Conservation (phyloP, 2,113 vertebrate genomes). For the Charadrius vociferus region DNA sequence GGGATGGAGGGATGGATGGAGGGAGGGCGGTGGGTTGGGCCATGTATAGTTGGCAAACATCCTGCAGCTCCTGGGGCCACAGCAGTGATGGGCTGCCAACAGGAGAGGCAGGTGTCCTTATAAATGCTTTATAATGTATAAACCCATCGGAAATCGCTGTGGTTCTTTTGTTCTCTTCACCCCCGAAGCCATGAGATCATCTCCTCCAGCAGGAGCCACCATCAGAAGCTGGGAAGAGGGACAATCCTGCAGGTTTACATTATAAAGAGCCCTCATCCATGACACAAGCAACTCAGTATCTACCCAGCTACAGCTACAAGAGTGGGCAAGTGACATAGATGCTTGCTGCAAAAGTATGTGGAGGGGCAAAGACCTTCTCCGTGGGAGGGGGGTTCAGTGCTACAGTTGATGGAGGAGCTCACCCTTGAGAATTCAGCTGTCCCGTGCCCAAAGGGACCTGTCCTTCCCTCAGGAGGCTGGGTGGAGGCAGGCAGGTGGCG, state of each 20-base stretch:
- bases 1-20: not conserved
- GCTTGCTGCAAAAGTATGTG: not conserved
- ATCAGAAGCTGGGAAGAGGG: rapidly evolving
- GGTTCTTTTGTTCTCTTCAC: not conserved
- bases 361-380: not conserved
- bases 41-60: not conserved
- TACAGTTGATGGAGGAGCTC: not conserved
- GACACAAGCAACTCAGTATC: not conserved
- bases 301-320: not conserved
- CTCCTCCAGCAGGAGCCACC: not conserved
- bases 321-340: not conserved
- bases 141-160: not conserved
- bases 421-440: conserved; percentile 21
- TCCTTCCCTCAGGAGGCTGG: not conserved
- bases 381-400: not conserved
- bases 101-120: conserved; percentile 3
- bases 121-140: conserved; percentile 47
- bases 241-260: not conserved
- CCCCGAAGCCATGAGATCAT: not conserved
- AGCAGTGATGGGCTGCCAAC: not conserved
- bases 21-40: not conserved
- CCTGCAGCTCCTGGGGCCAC: not conserved
- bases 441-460: not conserved
- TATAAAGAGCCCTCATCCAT: not conserved
- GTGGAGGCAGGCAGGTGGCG: not conserved